Evolutionary conservation across 2,797 vertebrate species (phyloP), one percentile per base, ranked within the genome.

Genomic region (Chloroceryle amazona): DNA sequence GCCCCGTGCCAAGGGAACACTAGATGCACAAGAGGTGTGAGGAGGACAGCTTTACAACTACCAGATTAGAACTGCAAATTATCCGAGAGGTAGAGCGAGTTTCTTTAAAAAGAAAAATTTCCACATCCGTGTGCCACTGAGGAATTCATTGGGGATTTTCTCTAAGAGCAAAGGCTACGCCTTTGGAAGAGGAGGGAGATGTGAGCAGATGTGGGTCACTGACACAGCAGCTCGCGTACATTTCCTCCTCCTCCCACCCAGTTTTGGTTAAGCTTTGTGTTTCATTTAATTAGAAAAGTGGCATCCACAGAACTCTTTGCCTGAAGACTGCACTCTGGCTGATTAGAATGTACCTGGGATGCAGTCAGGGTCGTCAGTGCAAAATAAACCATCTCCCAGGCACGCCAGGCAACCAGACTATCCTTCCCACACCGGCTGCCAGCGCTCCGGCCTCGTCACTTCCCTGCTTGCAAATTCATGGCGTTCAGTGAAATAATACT

Each of bases 401-500:
- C 96, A 91, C n/a, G 57, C 67, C 95, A 81, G 79, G 88, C 86
- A 95, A 91, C 68, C 71, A 87, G 84, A 68, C 84, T 91, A 44
- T 74, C 68, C 94, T 94, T 93, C 89, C 93, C 85, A 66, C 82
- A 81, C 37, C 3, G 70, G 87, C 80, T 88, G 79, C 60, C 94
- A 91, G 87, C 37, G 62, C 90, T 93, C 74, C 94, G 94, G 92
- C 89, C 90, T 84, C 83, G 76, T 76, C 96, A 76, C 67, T 85
- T 93, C 94, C 94, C 81, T 89, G 75, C 90, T 84, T 86, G 74
- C 7, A 61, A 95, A 94, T 93, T 95, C 84, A 72, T 52, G 42
- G 95, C 90, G 89, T 93, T 95, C 91, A 91, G 60, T 8, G 19
- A 93, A 96, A 93, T 95, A 96, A 95, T 90, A 93, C 89, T 92